Percentiles rank a stretch among this genome's conserved stretches.
Conservation (phyloP, 2,113 vertebrate species). For the human (Homo sapiens) region DNA sequence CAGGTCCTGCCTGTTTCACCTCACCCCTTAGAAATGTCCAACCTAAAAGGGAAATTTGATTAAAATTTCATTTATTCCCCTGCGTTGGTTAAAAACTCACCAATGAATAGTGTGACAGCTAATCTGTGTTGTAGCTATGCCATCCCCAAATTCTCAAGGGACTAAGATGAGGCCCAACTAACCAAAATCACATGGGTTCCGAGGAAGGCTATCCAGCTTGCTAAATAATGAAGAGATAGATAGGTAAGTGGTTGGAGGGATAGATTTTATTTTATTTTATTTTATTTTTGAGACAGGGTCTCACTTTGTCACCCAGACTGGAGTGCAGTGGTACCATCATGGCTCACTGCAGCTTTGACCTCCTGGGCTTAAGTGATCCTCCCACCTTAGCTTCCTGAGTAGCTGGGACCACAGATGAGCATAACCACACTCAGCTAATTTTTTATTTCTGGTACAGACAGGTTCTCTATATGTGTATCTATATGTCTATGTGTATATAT, state of each 20-base stretch:
- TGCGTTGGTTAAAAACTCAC: background rate
- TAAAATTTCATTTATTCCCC: background rate
- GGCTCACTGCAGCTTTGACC: too few relatives aligned
- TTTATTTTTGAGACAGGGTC: background rate
- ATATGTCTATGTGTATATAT: background rate
- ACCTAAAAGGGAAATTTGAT: background rate
- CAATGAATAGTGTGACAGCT: background rate
- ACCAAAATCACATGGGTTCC: background rate
- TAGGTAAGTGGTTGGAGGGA: background rate
- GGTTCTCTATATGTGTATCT: too few relatives aligned
- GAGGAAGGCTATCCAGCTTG: background rate
- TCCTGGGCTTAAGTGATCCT: too few relatives aligned
- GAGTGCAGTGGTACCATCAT: too few relatives aligned
- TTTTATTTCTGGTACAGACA: too few relatives aligned
- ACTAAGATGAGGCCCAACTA: background rate
- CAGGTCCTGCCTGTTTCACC: background rate
- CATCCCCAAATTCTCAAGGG: background rate
- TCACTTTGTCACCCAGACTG: too few relatives aligned
- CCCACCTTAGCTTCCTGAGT: too few relatives aligned
- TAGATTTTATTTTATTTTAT: too few relatives aligned
- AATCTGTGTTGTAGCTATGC: background rate
- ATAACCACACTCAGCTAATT: too few relatives aligned
- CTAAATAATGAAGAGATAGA: background rate
- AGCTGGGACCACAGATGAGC: too few relatives aligned
- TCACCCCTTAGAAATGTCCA: background rate